These are phyloP conservation scores for Zaprionus ghesquierei DNA, from an alignment of 1,140 invertebrate genomes.

Conservation along the genomic window DNA sequence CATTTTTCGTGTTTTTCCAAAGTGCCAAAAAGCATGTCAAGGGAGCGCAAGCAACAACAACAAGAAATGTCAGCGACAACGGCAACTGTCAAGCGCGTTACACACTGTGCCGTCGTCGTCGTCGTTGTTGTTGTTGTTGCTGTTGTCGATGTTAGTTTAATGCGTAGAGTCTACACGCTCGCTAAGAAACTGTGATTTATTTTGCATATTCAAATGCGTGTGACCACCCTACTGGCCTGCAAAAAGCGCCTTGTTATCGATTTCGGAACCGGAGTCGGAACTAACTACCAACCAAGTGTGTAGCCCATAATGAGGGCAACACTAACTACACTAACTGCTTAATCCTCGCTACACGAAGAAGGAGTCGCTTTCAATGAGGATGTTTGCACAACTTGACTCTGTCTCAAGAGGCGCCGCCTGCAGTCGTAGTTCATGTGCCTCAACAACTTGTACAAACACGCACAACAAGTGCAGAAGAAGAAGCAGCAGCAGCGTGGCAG, in stretches of 20 bases:
- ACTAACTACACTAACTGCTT: conserved; percentile 23
- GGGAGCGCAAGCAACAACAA: conserved; percentile 27
- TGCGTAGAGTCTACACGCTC: conserved; percentile 32
- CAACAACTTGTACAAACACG: conserved; percentile 1
- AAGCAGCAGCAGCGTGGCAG: neutral
- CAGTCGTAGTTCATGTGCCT: conserved; percentile 3
- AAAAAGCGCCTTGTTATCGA: neutral
- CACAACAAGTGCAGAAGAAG: neutral
- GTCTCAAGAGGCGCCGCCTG: neutral
- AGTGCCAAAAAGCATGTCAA: conserved; percentile 54
- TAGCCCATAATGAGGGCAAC: conserved; percentile 9
- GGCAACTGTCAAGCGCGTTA: conserved; percentile 33
- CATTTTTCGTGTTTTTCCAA: conserved; percentile 49
- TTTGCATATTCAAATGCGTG: conserved; percentile 8
- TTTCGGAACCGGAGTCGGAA: neutral
- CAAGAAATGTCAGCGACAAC: conserved; percentile 38
- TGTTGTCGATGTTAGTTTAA: conserved; percentile 31
- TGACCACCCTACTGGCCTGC: neutral
- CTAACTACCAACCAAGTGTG: neutral
- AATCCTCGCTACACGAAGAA: neutral
- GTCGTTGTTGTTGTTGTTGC: neutral
- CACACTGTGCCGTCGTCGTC: conserved; percentile 1
- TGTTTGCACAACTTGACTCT: conserved; percentile 4
- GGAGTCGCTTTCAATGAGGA: neutral
- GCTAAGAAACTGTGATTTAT: conserved; percentile 13